These are phyloP conservation scores for Zaprionus nigranus DNA, from an alignment of 1,140 invertebrate genomes.

Conservation along the genomic window DNA sequence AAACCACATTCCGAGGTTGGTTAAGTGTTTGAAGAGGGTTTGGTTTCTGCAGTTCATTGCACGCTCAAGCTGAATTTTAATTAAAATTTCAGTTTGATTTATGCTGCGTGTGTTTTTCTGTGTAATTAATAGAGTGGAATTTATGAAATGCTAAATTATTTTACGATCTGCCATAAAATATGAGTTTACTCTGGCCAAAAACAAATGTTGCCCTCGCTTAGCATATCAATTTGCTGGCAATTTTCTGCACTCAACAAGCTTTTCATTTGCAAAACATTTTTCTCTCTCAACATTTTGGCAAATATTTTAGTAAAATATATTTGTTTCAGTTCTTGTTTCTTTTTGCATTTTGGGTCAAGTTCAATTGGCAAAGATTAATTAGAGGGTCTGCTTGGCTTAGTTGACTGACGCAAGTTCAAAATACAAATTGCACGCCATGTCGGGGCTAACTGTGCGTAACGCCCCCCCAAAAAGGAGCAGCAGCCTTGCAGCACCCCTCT, in stretches of 20 bases:
- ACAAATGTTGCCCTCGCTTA: background rate
- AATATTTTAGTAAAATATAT: background rate
- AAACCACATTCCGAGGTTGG: background rate
- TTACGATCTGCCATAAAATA: background rate
- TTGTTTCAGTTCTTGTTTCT: conserved; percentile 3
- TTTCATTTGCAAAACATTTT: background rate
- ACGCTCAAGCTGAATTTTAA: background rate
- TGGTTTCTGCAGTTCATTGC: background rate
- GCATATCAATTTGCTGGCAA: conserved; percentile 1
- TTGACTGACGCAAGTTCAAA: conserved; percentile 54
- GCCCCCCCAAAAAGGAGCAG: conserved; percentile 15
- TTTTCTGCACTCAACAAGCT: background rate
- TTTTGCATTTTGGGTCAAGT: conserved; percentile 72
- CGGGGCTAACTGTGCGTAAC: conserved; percentile 55
- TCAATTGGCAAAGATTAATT: conserved; percentile 75
- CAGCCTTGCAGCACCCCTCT: background rate
- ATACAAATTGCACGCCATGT: conserved; percentile 45
- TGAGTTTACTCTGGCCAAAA: background rate
- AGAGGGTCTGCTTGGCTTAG: conserved; percentile 66
- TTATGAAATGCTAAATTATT: conserved; percentile 6
- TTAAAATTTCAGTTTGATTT: conserved; percentile 7
- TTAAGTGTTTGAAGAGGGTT: background rate
- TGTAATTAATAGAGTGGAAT: background rate
- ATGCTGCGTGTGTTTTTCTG: background rate
- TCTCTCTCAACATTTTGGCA: background rate